Evolutionary conservation across 2,888 invertebrate genomes (phyloP).

Genomic region (Chrysopilus asiliformis): DNA sequence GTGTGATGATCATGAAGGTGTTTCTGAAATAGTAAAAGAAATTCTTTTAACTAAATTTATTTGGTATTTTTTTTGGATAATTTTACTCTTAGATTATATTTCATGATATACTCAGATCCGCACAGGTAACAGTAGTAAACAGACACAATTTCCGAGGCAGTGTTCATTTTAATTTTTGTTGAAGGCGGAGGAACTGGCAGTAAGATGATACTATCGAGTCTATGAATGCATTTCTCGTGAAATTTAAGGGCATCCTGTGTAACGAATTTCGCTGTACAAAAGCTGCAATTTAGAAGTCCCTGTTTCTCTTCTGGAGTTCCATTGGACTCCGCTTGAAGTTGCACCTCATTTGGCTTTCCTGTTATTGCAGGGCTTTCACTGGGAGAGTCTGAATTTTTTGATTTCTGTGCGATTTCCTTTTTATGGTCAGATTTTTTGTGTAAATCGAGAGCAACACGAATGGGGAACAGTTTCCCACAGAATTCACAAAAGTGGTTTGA

Average conservation of each 20-base stretch:
- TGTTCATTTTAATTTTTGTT: constrained; percentile 40
- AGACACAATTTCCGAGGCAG: constrained; percentile 37
- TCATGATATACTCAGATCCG: constrained; percentile 52
- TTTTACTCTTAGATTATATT: constrained; percentile 48
- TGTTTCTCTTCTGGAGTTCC: not conserved
- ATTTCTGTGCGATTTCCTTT: constrained; percentile 14
- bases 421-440: constrained; percentile 8
- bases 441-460: constrained; percentile 37
- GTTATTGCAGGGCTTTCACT: not conserved
- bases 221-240: constrained; percentile 13
- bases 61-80: no score
- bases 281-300: constrained; percentile 2
- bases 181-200: constrained; percentile 40
- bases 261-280: constrained; percentile 11
- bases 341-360: not conserved
- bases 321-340: not conserved
- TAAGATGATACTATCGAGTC: constrained; percentile 23
- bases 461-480: constrained; percentile 55
- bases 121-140: constrained; percentile 46
- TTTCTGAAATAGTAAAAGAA: no score
- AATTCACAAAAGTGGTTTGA: constrained; percentile 51
- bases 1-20: constrained; percentile 41
- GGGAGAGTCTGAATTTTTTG: not conserved
- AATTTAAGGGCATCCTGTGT: constrained; percentile 9
- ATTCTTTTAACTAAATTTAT: constrained; percentile 22